These are phyloP conservation scores for Netelia inedita DNA, from an alignment of 2,888 invertebrate species.

Conservation along the genomic window DNA sequence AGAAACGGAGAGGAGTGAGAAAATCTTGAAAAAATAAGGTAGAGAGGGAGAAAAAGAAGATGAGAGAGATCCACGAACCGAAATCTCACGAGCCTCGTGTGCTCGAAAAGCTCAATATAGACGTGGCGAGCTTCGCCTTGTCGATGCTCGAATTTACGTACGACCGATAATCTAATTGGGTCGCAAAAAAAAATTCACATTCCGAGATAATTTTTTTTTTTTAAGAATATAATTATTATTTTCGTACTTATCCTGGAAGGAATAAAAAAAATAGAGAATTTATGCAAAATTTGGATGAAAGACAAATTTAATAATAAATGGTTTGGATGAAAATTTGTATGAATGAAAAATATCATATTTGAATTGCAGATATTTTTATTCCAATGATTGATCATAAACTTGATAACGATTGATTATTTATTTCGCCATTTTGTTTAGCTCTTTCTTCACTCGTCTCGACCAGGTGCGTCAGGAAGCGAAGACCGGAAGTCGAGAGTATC, in stretches of 20 bases:
- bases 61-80: conserved; percentile 23
- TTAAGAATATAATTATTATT: too few species aligned
- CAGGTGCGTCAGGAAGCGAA: neutral
- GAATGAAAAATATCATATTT: neutral
- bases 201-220: too few species aligned
- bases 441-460: too few species aligned
- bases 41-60: neutral
- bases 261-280: neutral
- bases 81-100: conserved; percentile 38
- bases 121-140: neutral
- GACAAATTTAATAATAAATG: neutral
- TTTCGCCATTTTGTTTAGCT: too few species aligned
- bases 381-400: neutral
- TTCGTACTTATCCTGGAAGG: too few species aligned
- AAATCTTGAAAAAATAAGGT: conserved; percentile 16
- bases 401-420: neutral
- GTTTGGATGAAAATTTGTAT: neutral
- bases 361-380: neutral
- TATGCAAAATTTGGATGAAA: neutral
- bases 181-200: too few species aligned
- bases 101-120: neutral
- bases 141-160: neutral
- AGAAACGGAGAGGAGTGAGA: conserved; percentile 36
- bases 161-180: too few species aligned
- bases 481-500: conserved; percentile 50